phyloP scores from a whole-genome alignment of 2,113 vertebrate genomes.

The Melanerpes formicivorus region DNA sequence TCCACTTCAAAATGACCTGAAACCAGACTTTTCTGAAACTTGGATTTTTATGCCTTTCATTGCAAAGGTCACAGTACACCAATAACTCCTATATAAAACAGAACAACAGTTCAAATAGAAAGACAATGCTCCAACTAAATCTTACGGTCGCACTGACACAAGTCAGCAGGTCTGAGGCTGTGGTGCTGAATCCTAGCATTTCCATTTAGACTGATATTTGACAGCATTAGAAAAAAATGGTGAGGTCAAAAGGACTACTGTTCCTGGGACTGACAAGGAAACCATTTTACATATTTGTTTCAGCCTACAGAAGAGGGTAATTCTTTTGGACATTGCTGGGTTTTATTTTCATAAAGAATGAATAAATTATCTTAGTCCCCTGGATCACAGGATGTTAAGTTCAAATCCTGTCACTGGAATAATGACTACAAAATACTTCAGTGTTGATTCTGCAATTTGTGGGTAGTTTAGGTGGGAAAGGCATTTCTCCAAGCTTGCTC shows the following conservation, averaged over 20 bases:
- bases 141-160: neutral
- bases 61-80: neutral
- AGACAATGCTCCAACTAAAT: no score
- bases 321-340: constrained; percentile 56
- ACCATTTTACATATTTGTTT: constrained; percentile 68
- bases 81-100: neutral
- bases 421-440: constrained; percentile 68
- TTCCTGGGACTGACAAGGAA: constrained; percentile 62
- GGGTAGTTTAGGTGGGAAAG: constrained; percentile 69
- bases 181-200: neutral
- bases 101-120: neutral
- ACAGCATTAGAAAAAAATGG: constrained; percentile 18
- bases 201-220: constrained; percentile 23
- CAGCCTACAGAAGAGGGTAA: constrained; percentile 53
- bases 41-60: neutral
- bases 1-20: neutral
- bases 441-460: constrained; percentile 78
- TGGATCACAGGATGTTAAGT: constrained; percentile 65
- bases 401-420: constrained; percentile 47
- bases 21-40: neutral
- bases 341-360: constrained; percentile 61
- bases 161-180: constrained; percentile 7
- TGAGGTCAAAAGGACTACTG: constrained; percentile 66
- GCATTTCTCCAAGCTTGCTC: constrained; percentile 60
- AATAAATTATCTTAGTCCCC: constrained; percentile 70